Base-by-base conservation (phyloP, 2,888 invertebrate genomes). In the Coremacera marginata region DNA sequence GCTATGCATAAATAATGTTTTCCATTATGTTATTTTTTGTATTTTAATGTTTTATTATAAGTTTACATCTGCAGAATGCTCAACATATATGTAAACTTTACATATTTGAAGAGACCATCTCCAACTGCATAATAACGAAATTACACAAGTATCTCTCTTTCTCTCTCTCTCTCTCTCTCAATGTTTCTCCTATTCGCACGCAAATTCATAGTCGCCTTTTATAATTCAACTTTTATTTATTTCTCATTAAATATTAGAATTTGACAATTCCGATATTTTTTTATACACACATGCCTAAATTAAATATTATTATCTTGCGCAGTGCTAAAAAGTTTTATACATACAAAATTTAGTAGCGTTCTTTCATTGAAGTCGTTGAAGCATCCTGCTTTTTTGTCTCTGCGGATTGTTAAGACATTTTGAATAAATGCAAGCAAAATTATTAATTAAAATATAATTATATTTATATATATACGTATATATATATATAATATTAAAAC, bases 401-500 rank as follows among this genome's bases (percentile, higher is more conserved):
- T 60, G 62, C 22, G 62, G 22, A n/a, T 44, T 60, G 73, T 73
- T 73, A 49, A 62, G 60, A n/a, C 44, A 37, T 51, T 65, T 68
- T 70, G 19, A 49, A 68, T 44, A 34, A 70, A 70, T 71, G 31
- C 65, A 51, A 73, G 55, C 8, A 34, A 62, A 74, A 74, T 74
- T 55, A 74, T 67, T 51, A 55, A 16, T 51, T 57, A 25, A 63
- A 49, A 62, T 31, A 11, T 34, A 57, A 55, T 68, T 68, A 51
- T 49, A 68, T 68, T 68, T 68, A 68, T 49, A 60, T 71, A 14
- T 34, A 71, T 22, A n/a, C n/a, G n/a, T n/a, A 67, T 67, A 65
- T 19, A 27, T 57, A 68, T 49, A 67, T 67, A 67, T 55, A 73
- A 51, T 67, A 74, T 74, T 55, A 67, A 74, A 44, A 44, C 44